Conservation (phyloP, 2,113 vertebrate species). For the Polyodon spathula region DNA sequence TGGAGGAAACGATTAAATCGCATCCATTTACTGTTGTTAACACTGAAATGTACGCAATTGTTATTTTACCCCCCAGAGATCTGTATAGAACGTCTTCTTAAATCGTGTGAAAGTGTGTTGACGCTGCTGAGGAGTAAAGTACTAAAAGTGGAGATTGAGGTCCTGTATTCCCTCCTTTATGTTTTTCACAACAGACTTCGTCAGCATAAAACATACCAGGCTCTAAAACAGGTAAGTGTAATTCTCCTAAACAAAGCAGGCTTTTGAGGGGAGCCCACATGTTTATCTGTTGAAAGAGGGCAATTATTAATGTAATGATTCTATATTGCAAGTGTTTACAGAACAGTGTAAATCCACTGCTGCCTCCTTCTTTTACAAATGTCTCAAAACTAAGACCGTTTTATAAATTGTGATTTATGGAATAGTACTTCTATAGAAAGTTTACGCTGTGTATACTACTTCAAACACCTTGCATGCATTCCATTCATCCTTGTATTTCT, state of each 20-base stretch:
- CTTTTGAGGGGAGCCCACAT: no score
- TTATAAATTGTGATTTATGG: no score
- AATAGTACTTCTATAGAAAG: no score
- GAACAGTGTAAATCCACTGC: no score
- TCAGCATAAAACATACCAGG: slow-evolving; percentile 47
- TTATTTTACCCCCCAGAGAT: slow-evolving; percentile 16
- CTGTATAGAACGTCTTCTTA: slow-evolving; percentile 11
- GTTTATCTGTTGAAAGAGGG: background rate
- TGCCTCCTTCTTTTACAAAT: no score
- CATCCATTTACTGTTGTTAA: background rate
- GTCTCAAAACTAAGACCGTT: no score
- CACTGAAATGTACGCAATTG: background rate
- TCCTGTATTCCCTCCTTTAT: slow-evolving; percentile 49
- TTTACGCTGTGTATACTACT: no score
- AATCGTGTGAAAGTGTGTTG: slow-evolving; percentile 25
- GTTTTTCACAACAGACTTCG: slow-evolving; percentile 39
- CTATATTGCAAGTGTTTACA: no score
- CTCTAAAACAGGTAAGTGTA: slow-evolving; percentile 46
- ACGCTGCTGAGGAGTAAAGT: slow-evolving; percentile 35
- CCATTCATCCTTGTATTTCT: background rate
- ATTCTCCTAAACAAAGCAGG: no score
- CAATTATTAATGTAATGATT: no score
- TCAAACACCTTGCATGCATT: no score
- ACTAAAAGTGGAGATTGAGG: slow-evolving; percentile 48
- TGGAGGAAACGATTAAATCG: background rate